Conservation (phyloP, 2,113 vertebrate genomes). For the Neolamprologus tretocephalus region DNA sequence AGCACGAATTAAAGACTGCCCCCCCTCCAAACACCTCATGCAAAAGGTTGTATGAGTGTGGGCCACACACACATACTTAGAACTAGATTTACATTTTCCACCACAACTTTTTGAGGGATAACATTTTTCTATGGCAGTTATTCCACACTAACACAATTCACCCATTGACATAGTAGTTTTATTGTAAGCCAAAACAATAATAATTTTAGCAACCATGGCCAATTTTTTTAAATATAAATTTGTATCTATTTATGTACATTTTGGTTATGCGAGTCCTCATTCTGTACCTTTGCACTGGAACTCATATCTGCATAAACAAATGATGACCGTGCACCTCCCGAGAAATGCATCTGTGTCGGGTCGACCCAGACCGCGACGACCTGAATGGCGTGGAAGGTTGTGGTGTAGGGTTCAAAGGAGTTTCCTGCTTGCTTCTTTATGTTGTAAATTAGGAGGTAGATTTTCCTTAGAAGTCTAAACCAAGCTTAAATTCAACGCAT, state of each 20-base stretch:
- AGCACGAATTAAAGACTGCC: not conserved
- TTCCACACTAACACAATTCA: not conserved
- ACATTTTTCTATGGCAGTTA: not conserved
- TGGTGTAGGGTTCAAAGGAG: not conserved
- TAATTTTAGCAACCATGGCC: not conserved
- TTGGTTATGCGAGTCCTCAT: not conserved
- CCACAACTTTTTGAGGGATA: not conserved
- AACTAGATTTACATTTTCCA: not conserved
- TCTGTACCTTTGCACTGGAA: not conserved
- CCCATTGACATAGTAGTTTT: not conserved
- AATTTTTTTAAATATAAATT: not conserved
- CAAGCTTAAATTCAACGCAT: not conserved
- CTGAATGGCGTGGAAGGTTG: not conserved
- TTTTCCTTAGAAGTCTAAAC: not conserved
- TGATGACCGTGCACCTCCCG: not conserved
- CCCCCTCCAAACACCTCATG: not conserved
- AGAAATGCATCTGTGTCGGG: not conserved
- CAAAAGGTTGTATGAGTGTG: not conserved
- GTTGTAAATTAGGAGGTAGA: not conserved
- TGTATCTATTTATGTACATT: not conserved
- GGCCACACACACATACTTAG: not conserved
- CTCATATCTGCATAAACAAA: not conserved
- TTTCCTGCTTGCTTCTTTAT: not conserved
- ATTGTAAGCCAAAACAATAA: not conserved
- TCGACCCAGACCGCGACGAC: not conserved